phyloP scores from a whole-genome alignment of 2,888 invertebrate species.

The Troilus luridus region DNA sequence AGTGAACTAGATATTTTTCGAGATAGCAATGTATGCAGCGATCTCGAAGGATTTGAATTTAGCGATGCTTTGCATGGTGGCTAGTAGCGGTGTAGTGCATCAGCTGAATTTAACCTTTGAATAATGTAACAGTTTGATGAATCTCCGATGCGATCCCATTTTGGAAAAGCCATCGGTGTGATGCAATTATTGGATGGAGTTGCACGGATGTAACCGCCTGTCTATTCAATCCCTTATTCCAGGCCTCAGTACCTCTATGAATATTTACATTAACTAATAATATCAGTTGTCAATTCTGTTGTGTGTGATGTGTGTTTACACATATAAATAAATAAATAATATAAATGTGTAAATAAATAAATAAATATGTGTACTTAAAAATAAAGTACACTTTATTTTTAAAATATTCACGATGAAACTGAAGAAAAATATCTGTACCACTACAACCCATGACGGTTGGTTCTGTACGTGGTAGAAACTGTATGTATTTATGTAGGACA shows the following conservation, averaged over 20 bases:
- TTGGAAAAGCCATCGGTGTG: neutral
- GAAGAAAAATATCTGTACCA: too few species aligned
- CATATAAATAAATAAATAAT: too few species aligned
- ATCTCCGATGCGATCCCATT: neutral
- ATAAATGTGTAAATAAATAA: too few species aligned
- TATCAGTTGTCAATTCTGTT: neutral
- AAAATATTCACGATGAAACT: too few species aligned
- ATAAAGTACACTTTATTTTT: too few species aligned
- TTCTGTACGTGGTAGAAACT: too few species aligned
- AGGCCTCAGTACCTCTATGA: neutral
- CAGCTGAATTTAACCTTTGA: neutral
- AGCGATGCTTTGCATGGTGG: neutral
- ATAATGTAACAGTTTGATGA: conserved; percentile 21
- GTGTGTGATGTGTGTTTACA: too few species aligned
- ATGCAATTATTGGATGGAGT: neutral
- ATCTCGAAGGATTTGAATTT: neutral
- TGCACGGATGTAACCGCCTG: neutral
- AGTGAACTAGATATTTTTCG: neutral
- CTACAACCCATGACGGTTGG: too few species aligned
- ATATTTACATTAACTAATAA: neutral
- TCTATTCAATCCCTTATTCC: neutral
- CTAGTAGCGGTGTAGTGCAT: neutral
- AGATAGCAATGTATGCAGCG: neutral
- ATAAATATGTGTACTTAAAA: too few species aligned
- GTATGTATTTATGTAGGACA: too few species aligned